Evolutionary conservation across 2,888 invertebrate genomes (phyloP).

Genomic region (Corythucha ciliata): DNA sequence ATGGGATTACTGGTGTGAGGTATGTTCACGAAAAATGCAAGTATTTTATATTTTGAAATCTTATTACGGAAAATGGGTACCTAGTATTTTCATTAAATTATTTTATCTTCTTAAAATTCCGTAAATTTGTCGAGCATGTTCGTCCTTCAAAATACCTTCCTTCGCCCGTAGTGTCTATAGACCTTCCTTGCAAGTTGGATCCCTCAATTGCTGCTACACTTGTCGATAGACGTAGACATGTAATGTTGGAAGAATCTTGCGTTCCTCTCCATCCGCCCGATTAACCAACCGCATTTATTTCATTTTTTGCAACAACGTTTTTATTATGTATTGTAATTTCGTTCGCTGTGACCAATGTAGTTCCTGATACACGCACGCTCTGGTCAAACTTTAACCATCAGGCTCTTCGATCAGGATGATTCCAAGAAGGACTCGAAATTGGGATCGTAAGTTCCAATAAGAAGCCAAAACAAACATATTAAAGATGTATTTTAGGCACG

Average conservation of each 20-base stretch:
- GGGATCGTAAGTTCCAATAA: conserved; percentile 55
- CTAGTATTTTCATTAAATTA: too few species aligned
- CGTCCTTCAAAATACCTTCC: too few species aligned
- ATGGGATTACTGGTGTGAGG: conserved; percentile 98
- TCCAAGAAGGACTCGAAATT: conserved; percentile 74
- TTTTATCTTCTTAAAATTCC: too few species aligned
- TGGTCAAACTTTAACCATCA: conserved; percentile 64
- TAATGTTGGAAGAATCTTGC: too few species aligned
- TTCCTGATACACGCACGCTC: conserved; percentile 38
- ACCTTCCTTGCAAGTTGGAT: too few species aligned
- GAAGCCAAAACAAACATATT: background rate
- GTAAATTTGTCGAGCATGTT: too few species aligned
- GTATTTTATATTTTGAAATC: background rate
- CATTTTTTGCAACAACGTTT: conserved; percentile 24
- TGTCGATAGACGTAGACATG: too few species aligned
- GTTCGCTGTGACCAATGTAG: conserved; percentile 28
- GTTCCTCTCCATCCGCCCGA: background rate
- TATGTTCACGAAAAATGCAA: too few species aligned
- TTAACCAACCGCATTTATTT: conserved; percentile 1
- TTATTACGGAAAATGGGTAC: background rate
- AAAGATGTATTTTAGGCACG: background rate
- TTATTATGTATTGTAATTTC: conserved; percentile 26
- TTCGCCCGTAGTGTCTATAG: too few species aligned
- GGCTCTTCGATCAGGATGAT: conserved; percentile 80
- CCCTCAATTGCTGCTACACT: too few species aligned